phyloP scores from a whole-genome alignment of 1,140 invertebrate genomes.

The Papilio dardanus region DNA sequence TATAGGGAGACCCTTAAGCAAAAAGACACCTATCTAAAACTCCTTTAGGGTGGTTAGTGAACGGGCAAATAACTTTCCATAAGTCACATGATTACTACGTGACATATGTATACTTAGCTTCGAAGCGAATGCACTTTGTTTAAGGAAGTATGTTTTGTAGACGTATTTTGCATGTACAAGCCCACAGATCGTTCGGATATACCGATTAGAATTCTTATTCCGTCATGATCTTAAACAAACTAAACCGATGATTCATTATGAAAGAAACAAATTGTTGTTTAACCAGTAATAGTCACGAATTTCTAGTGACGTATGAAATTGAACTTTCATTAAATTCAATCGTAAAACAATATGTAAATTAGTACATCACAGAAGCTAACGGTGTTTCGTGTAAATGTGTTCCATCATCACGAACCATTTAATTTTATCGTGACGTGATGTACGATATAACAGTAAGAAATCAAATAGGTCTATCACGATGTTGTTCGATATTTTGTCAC shows the following conservation, averaged over 20 bases:
- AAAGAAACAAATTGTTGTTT: neutral
- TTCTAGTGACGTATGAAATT: neutral
- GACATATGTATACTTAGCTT: too few species aligned
- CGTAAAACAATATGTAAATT: conserved; percentile 38
- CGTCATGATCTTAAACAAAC: neutral
- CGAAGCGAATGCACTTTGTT: too few species aligned
- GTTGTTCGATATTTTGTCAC: conserved; percentile 12
- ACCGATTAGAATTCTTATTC: too few species aligned
- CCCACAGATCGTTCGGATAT: too few species aligned
- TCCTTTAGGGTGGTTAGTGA: too few species aligned
- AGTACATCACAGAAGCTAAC: conserved; percentile 26
- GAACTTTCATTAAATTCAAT: conserved; percentile 23
- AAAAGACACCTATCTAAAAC: too few species aligned
- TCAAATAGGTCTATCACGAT: conserved; percentile 29
- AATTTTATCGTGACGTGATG: conserved; percentile 23
- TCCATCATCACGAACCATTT: conserved; percentile 27
- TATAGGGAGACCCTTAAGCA: too few species aligned
- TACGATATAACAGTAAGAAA: conserved; percentile 4
- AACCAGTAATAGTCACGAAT: conserved; percentile 16
- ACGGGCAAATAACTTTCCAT: too few species aligned
- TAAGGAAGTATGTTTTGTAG: too few species aligned
- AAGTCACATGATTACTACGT: too few species aligned
- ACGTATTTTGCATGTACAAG: too few species aligned
- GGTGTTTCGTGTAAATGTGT: conserved; percentile 35
- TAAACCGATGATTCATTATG: neutral